These are phyloP conservation scores for Heterodera schachtii DNA, from an alignment of 1,140 invertebrate species.

Conservation along the genomic window DNA sequence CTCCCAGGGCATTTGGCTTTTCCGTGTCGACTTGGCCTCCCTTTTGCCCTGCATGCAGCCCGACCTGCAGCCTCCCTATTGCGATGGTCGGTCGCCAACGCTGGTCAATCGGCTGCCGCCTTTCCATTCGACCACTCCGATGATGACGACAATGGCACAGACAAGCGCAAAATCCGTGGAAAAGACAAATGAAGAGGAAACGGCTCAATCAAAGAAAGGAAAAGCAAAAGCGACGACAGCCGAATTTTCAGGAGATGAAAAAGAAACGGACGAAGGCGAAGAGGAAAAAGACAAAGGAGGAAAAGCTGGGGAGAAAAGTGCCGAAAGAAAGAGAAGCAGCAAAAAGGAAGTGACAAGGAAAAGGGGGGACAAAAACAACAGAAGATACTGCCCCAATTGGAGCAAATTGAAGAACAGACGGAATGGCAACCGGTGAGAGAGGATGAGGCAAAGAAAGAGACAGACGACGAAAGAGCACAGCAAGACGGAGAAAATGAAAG, in stretches of 20 bases:
- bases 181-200: background rate
- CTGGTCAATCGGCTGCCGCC: constrained; percentile 31
- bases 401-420: background rate
- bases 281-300: background rate
- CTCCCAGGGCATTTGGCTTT: constrained; percentile 61
- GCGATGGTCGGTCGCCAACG: constrained; percentile 57
- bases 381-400: background rate
- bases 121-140: background rate
- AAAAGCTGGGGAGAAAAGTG: background rate
- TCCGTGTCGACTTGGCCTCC: constrained; percentile 52
- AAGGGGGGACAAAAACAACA: background rate
- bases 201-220: background rate
- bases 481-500: background rate
- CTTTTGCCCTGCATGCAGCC: constrained; percentile 50
- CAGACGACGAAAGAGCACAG: background rate
- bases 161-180: background rate
- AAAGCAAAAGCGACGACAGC: background rate
- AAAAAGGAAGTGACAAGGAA: background rate
- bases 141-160: background rate
- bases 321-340: background rate
- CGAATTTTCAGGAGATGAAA: background rate
- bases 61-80: constrained; percentile 59
- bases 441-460: background rate
- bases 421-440: background rate
- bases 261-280: background rate